Percentiles rank a stretch among this genome's conserved stretches.
phyloP scores from a whole-genome alignment of 2,113 vertebrate genomes.

The Camelus bactrianus region DNA sequence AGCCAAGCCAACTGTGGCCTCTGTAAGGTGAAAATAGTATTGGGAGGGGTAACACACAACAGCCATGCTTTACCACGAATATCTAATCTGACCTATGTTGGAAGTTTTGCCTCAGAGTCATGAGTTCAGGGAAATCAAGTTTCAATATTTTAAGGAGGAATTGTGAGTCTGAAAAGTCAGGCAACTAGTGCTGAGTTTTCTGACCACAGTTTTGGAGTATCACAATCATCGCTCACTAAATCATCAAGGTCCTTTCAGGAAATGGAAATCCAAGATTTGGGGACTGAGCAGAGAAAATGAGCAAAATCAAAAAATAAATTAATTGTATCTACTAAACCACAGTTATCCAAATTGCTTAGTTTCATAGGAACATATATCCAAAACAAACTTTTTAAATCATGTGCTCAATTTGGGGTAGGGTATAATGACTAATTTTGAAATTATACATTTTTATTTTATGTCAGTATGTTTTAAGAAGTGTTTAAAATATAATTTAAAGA shows the following conservation, averaged over 20 bases:
- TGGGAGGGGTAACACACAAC: background rate
- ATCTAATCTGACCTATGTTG: background rate
- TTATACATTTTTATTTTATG: background rate
- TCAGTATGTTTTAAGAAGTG: background rate
- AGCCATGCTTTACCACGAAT: background rate
- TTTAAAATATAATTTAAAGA: background rate
- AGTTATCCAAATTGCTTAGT: background rate
- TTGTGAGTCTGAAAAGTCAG: background rate
- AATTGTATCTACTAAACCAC: background rate
- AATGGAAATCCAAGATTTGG: background rate
- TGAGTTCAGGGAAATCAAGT: background rate
- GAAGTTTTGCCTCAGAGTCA: background rate
- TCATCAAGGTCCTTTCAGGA: background rate
- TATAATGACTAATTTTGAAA: background rate
- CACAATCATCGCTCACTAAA: background rate
- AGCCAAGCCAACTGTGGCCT: background rate
- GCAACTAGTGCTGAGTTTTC: background rate
- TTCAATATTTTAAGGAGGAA: background rate
- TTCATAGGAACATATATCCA: background rate
- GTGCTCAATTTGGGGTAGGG: background rate
- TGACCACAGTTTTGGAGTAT: background rate
- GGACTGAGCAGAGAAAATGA: background rate
- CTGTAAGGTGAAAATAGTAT: background rate
- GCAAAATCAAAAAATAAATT: background rate
- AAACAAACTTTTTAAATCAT: background rate